Evolutionary conservation across 2,113 vertebrate species (phyloP).

Genomic region (Myotis lucifugus): DNA sequence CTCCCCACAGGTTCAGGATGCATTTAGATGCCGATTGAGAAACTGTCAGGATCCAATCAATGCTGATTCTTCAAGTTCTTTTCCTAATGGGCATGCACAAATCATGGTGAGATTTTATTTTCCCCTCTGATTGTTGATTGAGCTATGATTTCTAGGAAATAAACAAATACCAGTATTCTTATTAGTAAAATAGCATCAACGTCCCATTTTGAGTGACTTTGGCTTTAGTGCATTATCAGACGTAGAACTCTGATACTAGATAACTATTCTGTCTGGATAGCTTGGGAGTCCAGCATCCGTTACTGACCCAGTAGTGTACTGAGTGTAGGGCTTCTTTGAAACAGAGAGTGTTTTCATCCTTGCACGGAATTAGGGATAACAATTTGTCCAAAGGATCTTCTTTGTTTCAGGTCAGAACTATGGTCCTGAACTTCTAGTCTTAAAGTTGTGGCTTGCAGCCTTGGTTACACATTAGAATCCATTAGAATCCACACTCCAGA

Average conservation of each 20-base stretch:
- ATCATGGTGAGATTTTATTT: slow-evolving; percentile 94
- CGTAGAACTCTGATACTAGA: neutral
- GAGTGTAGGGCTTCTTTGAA: neutral
- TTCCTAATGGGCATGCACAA: slow-evolving; percentile 99
- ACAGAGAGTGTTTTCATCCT: neutral
- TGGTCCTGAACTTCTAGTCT: neutral
- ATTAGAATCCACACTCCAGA: neutral
- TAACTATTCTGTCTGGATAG: neutral
- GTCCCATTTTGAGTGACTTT: neutral
- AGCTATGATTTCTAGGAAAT: neutral
- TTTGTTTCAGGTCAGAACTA: neutral
- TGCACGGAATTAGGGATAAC: neutral
- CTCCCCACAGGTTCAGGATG: slow-evolving; percentile 93
- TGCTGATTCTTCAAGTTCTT: slow-evolving; percentile 96
- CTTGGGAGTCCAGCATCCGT: neutral
- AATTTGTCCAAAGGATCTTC: neutral
- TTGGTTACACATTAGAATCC: neutral
- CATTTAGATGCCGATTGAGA: slow-evolving; percentile 97
- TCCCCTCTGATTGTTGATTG: slow-evolving; percentile 11
- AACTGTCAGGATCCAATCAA: slow-evolving; percentile 99
- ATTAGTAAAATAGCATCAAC: neutral
- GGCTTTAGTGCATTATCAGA: slow-evolving; percentile 9
- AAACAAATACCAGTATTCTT: neutral
- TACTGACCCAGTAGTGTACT: no score
- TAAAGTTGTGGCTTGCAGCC: neutral